Evolutionary conservation across 2,888 invertebrate genomes (phyloP).

Genomic region (Spilarctia lutea): DNA sequence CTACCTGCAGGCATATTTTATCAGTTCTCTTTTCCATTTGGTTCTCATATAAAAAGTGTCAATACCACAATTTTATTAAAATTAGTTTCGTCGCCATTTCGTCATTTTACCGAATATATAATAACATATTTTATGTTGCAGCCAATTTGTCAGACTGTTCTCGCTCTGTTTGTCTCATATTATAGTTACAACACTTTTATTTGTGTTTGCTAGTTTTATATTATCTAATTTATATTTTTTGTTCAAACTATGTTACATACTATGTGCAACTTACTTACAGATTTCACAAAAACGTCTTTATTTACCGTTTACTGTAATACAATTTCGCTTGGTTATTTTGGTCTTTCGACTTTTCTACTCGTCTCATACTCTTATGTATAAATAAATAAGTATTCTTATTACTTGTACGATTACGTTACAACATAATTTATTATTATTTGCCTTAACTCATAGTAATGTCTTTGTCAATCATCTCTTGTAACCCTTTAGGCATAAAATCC

Average conservation of each 20-base stretch:
- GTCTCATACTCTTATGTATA: too few relatives aligned
- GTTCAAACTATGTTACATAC: too few relatives aligned
- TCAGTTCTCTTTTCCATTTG: neutral
- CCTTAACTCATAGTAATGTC: neutral
- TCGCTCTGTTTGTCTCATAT: conserved; percentile 4
- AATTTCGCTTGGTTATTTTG: too few relatives aligned
- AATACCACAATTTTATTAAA: neutral
- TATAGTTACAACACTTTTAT: neutral
- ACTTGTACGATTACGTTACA: neutral
- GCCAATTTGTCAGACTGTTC: neutral
- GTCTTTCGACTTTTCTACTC: too few relatives aligned
- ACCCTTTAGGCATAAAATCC: too few relatives aligned
- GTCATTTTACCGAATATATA: neutral
- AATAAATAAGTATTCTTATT: too few relatives aligned
- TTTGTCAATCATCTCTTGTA: too few relatives aligned
- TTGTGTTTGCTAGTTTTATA: neutral
- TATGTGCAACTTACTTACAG: too few relatives aligned
- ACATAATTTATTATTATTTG: neutral
- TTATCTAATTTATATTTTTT: neutral
- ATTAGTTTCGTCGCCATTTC: neutral
- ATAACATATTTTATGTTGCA: too few relatives aligned
- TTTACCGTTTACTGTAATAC: neutral
- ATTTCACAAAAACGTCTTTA: neutral
- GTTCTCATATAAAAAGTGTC: neutral
- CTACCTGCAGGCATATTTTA: neutral